Evolutionary conservation across 2,888 invertebrate species (phyloP).

Genomic region (Nephrotoma guestfalica): DNA sequence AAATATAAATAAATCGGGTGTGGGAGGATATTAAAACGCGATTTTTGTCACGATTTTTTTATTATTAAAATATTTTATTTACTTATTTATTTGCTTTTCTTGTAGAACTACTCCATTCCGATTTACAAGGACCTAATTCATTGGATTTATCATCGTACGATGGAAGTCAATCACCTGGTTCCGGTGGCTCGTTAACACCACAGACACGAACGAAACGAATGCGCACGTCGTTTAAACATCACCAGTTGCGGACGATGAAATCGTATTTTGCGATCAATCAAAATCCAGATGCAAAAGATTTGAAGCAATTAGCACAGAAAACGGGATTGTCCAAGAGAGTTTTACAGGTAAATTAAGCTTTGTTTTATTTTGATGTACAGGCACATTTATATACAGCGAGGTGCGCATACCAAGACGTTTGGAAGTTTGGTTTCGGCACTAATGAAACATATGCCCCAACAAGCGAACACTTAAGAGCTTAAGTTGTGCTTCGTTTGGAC

Average conservation of each 20-base stretch:
- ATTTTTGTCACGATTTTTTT: background rate
- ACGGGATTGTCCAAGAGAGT: slow-evolving; percentile 91
- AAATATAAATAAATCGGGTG: background rate
- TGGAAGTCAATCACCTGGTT: slow-evolving; percentile 16
- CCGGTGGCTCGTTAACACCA: slow-evolving; percentile 12
- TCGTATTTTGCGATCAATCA: slow-evolving; percentile 94
- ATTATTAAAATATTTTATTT: background rate
- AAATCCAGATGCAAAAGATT: slow-evolving; percentile 94
- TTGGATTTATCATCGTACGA: slow-evolving; percentile 16
- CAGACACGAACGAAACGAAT: slow-evolving; percentile 63
- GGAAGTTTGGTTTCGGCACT: background rate
- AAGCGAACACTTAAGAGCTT: no score
- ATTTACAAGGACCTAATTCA: slow-evolving; percentile 11
- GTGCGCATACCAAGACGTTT: background rate
- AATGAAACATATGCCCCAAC: no score
- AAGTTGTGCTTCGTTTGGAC: no score
- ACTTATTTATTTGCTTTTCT: background rate
- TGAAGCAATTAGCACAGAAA: slow-evolving; percentile 90
- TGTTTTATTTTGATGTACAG: background rate
- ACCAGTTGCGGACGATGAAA: slow-evolving; percentile 92
- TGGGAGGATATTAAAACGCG: background rate
- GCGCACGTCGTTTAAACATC: slow-evolving; percentile 94
- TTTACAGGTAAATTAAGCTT: slow-evolving; percentile 57
- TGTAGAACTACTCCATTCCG: slow-evolving; percentile 14
- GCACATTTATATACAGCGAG: background rate